These are phyloP conservation scores for Oncorhynchus mykiss DNA, from an alignment of 2,113 vertebrate species.

Conservation along the genomic window DNA sequence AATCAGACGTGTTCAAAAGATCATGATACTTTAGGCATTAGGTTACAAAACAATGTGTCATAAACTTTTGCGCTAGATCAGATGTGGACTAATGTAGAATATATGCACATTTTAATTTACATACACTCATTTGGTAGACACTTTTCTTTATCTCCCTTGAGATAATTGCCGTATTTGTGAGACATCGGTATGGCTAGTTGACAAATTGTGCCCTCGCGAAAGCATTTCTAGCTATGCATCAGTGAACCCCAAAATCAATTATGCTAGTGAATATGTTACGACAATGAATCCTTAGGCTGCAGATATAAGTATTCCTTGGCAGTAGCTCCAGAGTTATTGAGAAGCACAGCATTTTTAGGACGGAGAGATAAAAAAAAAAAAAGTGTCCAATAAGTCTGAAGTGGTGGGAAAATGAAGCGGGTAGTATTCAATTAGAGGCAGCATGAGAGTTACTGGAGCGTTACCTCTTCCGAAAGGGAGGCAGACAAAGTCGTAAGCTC, in stretches of 20 bases:
- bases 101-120: too few relatives aligned
- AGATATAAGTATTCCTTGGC: not conserved
- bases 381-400: not conserved
- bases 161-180: too few relatives aligned
- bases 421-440: conserved; percentile 27
- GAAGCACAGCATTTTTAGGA: not conserved
- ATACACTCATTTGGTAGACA: too few relatives aligned
- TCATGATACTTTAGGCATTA: too few relatives aligned
- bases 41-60: too few relatives aligned
- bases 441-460: not conserved
- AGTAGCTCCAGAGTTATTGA: not conserved
- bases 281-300: not conserved
- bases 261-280: not conserved
- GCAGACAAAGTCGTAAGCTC: conserved; percentile 12
- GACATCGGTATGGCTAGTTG: not conserved
- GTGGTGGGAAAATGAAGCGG: conserved; percentile 8
- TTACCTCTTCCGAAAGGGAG: conserved; percentile 10
- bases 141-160: too few relatives aligned
- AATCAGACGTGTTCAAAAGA: too few relatives aligned
- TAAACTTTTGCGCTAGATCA: too few relatives aligned
- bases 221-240: not conserved
- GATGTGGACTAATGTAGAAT: too few relatives aligned
- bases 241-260: conserved; percentile 14
- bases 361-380: not conserved
- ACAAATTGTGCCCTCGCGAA: not conserved